Evolutionary conservation across 2,113 vertebrate species (phyloP).

Genomic region (Oreotrochilus melanogaster): DNA sequence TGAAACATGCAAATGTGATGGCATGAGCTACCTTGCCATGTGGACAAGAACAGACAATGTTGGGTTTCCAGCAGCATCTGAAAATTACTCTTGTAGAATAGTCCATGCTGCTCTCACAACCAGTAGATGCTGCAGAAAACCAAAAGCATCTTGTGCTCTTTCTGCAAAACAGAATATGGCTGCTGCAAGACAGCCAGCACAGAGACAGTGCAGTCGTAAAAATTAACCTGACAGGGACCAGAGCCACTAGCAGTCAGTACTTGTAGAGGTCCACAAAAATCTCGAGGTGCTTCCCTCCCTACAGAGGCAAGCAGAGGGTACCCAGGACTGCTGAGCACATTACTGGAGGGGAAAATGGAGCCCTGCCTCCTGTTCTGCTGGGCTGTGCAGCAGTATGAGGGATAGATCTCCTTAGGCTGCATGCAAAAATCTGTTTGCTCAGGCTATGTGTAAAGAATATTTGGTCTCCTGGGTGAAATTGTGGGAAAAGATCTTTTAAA

Average conservation of each 20-base stretch:
- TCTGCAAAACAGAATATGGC: not conserved
- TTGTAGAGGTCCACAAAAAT: not conserved
- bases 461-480: slow-evolving; percentile 27
- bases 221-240: not conserved
- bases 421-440: slow-evolving; percentile 17
- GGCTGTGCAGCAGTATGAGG: not conserved
- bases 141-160: not conserved
- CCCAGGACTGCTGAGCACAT: not conserved
- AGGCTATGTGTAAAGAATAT: slow-evolving; percentile 22
- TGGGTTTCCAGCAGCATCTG: not conserved
- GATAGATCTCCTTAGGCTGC: slow-evolving; percentile 26
- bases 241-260: not conserved
- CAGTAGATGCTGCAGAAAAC: not conserved
- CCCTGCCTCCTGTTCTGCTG: not conserved
- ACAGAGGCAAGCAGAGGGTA: not conserved
- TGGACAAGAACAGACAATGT: not conserved
- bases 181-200: not conserved
- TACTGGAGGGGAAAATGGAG: not conserved
- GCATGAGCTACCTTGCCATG: not conserved
- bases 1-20: accelerated
- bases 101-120: not conserved
- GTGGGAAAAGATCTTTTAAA: slow-evolving; percentile 39
- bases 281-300: not conserved
- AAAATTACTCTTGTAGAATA: not conserved
- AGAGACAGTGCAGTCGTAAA: not conserved